Percentiles rank a stretch among this genome's conserved stretches.
Evolutionary conservation across 2,888 invertebrate genomes (phyloP).

Genomic region (Tachystola acroxantha): DNA sequence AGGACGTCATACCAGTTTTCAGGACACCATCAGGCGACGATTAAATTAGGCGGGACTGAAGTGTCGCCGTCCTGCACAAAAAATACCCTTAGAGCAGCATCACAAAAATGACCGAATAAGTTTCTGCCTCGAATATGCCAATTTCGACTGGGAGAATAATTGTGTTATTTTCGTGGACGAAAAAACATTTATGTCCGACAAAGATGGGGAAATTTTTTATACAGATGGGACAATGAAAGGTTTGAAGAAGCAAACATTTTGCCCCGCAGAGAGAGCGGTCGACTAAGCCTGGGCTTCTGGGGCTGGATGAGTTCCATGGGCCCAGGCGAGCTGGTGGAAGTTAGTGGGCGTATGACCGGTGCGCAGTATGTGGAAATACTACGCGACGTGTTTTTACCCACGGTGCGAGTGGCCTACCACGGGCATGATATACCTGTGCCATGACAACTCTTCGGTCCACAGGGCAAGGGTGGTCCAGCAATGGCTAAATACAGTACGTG

Average conservation of each 20-base stretch:
- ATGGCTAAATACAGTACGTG: constrained; percentile 4
- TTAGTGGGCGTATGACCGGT: constrained; percentile 15
- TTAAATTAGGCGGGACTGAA: constrained; percentile 3
- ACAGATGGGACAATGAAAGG: constrained; percentile 6
- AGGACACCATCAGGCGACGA: constrained; percentile 1
- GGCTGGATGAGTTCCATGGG: constrained; percentile 23
- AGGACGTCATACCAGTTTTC: too few species aligned
- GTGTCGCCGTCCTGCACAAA: constrained; percentile 3
- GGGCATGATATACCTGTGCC: constrained; percentile 10
- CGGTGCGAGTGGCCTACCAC: constrained; percentile 8
- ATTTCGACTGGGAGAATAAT: constrained; percentile 12
- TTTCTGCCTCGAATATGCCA: constrained; percentile 9
- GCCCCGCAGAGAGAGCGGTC: constrained; percentile 15
- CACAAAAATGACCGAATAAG: constrained; percentile 5
- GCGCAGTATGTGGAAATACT: constrained; percentile 8
- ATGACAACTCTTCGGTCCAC: constrained; percentile 10
- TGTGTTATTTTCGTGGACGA: constrained; percentile 14
- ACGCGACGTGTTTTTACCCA: constrained; percentile 5
- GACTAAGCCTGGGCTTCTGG: constrained; percentile 20
- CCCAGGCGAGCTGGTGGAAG: constrained; percentile 19
- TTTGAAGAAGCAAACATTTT: constrained; percentile 10
- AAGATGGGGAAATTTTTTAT: constrained; percentile 7
- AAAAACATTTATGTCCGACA: constrained; percentile 9
- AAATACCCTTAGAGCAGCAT: constrained; percentile 1
- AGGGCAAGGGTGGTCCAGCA: constrained; percentile 3